A percentile compares a stretch with the other conserved stretches of the same genome.
Evolutionary conservation across 2,113 vertebrate genomes (phyloP).

Genomic region (Aldabrachelys gigantea): DNA sequence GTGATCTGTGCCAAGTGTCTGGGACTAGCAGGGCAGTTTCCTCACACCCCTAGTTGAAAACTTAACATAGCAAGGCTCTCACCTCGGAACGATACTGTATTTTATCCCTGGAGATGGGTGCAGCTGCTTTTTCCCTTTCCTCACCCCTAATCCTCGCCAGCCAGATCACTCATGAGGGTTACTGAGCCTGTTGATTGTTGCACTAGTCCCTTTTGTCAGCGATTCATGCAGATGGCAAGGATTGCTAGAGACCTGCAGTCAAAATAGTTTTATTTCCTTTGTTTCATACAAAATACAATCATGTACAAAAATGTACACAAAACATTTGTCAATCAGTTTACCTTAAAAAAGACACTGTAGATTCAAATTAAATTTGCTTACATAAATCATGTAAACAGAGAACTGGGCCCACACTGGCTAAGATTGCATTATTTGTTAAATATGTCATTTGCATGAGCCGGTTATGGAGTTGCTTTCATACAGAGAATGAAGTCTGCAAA

Average conservation of each 20-base stretch:
- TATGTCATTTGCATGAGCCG: not conserved
- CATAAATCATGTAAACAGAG: slow-evolving; percentile 70
- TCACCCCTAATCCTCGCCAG: not conserved
- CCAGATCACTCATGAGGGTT: not conserved
- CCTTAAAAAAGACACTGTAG: slow-evolving; percentile 76
- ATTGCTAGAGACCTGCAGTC: not conserved
- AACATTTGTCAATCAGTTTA: slow-evolving; percentile 74
- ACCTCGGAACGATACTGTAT: accelerated
- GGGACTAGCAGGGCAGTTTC: not conserved
- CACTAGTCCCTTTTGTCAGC: no score
- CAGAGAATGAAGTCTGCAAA: not conserved
- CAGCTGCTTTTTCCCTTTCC: not conserved
- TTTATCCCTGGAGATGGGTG: accelerated
- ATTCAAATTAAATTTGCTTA: slow-evolving; percentile 50
- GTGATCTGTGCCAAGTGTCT: not conserved
- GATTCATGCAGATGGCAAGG: not conserved
- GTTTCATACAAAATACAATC: slow-evolving; percentile 85
- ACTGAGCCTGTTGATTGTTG: not conserved
- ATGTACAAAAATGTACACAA: slow-evolving; percentile 89
- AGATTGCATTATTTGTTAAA: not conserved
- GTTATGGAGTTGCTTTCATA: not conserved
- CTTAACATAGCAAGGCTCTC: not conserved
- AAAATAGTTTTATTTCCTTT: slow-evolving; percentile 72
- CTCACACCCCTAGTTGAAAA: no score
- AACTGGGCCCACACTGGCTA: slow-evolving; percentile 54